A percentile compares a stretch with the other conserved stretches of the same genome.
Evolutionary conservation across 2,113 vertebrate species (phyloP).

Genomic region (Cervus canadensis): DNA sequence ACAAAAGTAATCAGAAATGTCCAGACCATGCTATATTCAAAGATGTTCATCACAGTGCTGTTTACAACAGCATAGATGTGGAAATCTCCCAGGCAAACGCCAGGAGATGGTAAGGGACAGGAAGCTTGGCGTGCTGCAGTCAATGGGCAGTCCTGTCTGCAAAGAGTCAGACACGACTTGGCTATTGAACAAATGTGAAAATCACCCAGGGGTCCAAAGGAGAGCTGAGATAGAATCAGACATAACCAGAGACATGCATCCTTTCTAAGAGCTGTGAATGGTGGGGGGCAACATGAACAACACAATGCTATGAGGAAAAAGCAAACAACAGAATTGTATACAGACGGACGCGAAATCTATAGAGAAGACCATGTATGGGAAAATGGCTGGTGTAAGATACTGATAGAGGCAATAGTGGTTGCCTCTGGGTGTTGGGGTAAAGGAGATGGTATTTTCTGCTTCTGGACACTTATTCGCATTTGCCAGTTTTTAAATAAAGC

Average conservation of each 20-base stretch:
- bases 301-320: background rate
- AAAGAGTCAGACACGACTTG: background rate
- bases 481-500: background rate
- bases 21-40: background rate
- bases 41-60: background rate
- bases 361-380: background rate
- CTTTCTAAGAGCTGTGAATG: background rate
- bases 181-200: background rate
- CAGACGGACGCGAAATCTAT: accelerated
- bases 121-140: background rate
- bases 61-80: background rate
- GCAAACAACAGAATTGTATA: accelerated
- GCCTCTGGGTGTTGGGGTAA: background rate
- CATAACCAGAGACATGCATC: background rate
- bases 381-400: background rate
- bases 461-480: background rate
- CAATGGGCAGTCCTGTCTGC: background rate
- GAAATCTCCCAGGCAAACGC: background rate
- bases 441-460: background rate
- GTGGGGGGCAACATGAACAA: background rate
- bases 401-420: accelerated
- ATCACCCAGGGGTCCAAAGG: background rate
- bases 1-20: background rate
- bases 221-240: background rate
- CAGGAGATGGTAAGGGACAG: background rate